These are phyloP conservation scores for Drosophila ironensis DNA, from an alignment of 1,140 invertebrate species.

Conservation along the genomic window DNA sequence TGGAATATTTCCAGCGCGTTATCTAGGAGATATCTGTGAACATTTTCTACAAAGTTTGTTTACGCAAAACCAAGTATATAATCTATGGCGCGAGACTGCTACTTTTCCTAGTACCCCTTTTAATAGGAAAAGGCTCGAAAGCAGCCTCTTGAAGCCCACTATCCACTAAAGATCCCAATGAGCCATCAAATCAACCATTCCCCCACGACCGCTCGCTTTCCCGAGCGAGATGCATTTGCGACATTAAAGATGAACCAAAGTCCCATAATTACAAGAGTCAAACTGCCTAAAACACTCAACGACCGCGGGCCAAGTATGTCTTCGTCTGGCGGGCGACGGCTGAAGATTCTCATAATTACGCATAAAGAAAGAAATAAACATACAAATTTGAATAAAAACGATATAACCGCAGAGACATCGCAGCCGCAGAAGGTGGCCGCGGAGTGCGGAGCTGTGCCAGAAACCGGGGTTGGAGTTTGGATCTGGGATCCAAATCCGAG, in stretches of 20 bases:
- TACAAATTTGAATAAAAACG: conserved; percentile 78
- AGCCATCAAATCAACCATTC: conserved; percentile 20
- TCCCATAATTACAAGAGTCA: conserved; percentile 62
- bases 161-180: background rate
- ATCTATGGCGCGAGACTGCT: too few species aligned
- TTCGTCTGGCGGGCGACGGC: conserved; percentile 48
- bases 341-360: conserved; percentile 71
- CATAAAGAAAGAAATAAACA: conserved; percentile 74
- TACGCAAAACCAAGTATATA: too few species aligned
- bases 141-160: background rate
- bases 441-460: background rate
- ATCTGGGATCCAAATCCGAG: conserved; percentile 11
- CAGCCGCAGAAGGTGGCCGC: conserved; percentile 19
- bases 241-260: conserved; percentile 58
- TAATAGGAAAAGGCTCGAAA: too few species aligned
- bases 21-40: background rate
- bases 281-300: conserved; percentile 69
- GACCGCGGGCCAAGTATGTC: conserved; percentile 24
- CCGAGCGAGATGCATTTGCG: conserved; percentile 48
- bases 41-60: too few species aligned
- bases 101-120: too few species aligned
- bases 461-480: conserved; percentile 1
- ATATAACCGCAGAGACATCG: conserved; percentile 65
- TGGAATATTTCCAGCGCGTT: background rate
- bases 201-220: background rate